Evolutionary conservation across 2,797 vertebrate genomes (phyloP), one percentile per base, ranked within the genome.

Genomic region (Austrolebias charrua): DNA sequence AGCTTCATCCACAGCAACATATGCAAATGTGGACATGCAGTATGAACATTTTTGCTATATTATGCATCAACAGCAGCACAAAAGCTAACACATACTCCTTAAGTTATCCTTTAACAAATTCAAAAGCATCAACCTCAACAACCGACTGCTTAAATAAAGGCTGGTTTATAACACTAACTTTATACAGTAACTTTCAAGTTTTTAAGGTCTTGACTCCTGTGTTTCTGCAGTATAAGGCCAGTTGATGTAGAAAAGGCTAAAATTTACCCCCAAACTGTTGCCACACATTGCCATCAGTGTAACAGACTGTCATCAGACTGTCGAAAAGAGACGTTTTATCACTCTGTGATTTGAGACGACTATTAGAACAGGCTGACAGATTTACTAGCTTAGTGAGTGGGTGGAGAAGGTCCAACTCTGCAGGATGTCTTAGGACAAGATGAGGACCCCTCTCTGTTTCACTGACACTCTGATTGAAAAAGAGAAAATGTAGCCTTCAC

Each of bases 351-450:
- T 63, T 2, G 50, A 69, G 60, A 80, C 79, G 86, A 79, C 66
- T 76, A 80, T 89, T 85, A 87, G 60, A 69, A 63, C 68, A 65
- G 44, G 59, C 75, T 80, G 65, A 77, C 73, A 85, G 84, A 88
- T 88, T 84, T 68, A 84, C 70, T 63, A 81, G 84, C 88, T 91
- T 80, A 88, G 68, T 1, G 42, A 71, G 65, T 79, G 57, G 69
- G 61, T 65, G 78, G 55, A 78, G 73, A 78, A 71, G 60, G 47
- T 83, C 76, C 77, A 73, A 20, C 60, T 75, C 58, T 63, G 66
- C 63, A 20, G 60, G 71, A 75, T 57, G 66, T 79, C 46, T 75
- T 42, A 45, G 61, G 61, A 63, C 60, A 19, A 14, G 60, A 68
- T 2, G 1, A 66, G 45, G 76, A 76, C 66, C 47, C 69, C 46